Conservation (phyloP, 2,113 vertebrate genomes). For the Charina bottae region DNA sequence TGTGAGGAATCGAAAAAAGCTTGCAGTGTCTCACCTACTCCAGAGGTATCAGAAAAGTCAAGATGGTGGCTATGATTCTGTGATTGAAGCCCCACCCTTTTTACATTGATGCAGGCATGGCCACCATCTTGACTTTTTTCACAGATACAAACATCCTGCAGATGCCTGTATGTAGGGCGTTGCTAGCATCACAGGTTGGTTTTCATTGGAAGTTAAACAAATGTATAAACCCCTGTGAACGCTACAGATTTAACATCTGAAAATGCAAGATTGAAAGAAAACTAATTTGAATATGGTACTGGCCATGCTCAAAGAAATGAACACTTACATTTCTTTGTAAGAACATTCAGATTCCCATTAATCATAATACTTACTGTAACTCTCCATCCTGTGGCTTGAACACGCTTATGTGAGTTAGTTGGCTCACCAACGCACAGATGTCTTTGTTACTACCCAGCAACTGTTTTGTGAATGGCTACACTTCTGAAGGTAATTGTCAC, state of each 20-base stretch:
- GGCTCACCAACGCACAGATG: neutral
- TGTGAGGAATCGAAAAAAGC: too few species aligned
- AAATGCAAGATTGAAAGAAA: neutral
- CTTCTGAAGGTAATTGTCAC: neutral
- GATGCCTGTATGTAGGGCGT: neutral
- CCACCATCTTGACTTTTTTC: too few species aligned
- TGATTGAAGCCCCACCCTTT: too few species aligned
- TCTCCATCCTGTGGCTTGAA: neutral
- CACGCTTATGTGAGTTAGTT: neutral
- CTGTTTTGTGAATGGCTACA: neutral
- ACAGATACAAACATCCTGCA: too few species aligned
- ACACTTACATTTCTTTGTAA: neutral
- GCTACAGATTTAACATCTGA: neutral
- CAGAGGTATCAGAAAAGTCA: too few species aligned
- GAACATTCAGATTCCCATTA: neutral
- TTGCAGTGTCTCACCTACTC: too few species aligned
- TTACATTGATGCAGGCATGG: too few species aligned
- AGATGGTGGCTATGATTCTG: too few species aligned
- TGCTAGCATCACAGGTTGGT: neutral
- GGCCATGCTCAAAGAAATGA: neutral
- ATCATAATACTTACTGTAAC: neutral
- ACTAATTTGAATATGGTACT: neutral
- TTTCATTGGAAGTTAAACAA: neutral
- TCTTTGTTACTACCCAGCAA: too few species aligned
- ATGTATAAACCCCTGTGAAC: neutral